phyloP scores from a whole-genome alignment of 2,797 vertebrate genomes.

The Salmo trutta region DNA sequence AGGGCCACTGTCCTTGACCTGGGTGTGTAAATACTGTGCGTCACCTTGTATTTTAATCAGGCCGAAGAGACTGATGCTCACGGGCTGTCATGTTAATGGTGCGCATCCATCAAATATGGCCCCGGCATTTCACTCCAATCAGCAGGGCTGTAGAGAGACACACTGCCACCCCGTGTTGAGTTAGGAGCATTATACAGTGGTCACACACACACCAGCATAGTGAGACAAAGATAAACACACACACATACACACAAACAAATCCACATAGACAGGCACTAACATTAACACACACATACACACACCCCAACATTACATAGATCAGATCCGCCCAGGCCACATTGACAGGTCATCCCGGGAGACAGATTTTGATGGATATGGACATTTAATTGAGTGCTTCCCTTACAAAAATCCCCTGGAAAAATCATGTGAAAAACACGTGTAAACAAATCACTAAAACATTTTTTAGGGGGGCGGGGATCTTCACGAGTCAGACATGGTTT shows the following conservation, averaged over 20 bases:
- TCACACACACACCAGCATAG: constrained; percentile 4
- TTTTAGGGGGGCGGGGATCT: too few species aligned
- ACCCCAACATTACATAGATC: constrained; percentile 33
- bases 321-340: constrained; percentile 10
- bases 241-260: not conserved
- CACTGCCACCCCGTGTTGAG: constrained; percentile 21
- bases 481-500: too few species aligned
- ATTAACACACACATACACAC: not conserved
- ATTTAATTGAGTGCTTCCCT: constrained; percentile 25
- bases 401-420: too few species aligned
- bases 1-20: constrained; percentile 11
- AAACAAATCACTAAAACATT: too few species aligned
- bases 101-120: constrained; percentile 52
- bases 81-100: constrained; percentile 46
- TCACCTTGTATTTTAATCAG: constrained; percentile 64
- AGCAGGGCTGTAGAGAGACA: constrained; percentile 36
- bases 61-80: constrained; percentile 44
- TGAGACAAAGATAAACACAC: not conserved
- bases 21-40: constrained; percentile 41
- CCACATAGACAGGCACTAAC: constrained; percentile 3
- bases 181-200: constrained; percentile 33
- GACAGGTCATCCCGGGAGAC: constrained; percentile 32
- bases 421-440: too few species aligned
- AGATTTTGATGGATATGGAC: constrained; percentile 44
- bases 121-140: constrained; percentile 46